phyloP scores from a whole-genome alignment of 2,797 vertebrate genomes.

The Galago senegalensis region DNA sequence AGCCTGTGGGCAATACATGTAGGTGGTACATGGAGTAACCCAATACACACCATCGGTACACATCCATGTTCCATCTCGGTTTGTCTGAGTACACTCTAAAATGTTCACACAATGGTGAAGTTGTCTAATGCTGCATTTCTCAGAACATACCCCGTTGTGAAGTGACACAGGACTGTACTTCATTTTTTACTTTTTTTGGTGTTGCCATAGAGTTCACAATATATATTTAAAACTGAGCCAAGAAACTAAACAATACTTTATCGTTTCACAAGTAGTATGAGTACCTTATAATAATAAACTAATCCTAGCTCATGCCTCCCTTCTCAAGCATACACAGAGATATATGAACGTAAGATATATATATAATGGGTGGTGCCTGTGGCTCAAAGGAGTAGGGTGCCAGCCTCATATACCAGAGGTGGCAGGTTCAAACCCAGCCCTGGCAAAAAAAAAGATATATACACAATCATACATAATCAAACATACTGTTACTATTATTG shows the following conservation, averaged over 20 bases:
- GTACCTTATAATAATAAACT: background rate
- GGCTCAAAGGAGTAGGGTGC: too few species aligned
- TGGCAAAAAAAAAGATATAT: background rate
- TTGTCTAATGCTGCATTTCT: too few species aligned
- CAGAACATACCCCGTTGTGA: background rate
- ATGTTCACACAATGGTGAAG: background rate
- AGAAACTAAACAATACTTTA: background rate
- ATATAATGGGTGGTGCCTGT: too few species aligned
- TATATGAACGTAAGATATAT: background rate
- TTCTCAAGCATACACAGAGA: background rate
- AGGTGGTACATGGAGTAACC: too few species aligned
- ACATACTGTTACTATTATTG: background rate
- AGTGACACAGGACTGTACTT: background rate
- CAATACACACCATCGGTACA: too few species aligned
- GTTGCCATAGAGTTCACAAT: background rate
- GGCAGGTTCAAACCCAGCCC: too few species aligned
- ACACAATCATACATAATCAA: background rate
- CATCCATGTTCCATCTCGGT: background rate
- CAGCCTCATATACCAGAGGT: too few species aligned
- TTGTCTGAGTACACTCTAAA: background rate
- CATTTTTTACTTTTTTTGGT: background rate
- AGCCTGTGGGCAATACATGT: background rate
- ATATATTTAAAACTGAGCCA: background rate
- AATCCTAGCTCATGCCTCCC: background rate
- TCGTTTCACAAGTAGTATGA: background rate